Evolutionary conservation across 1,140 invertebrate species (phyloP), one percentile per base, ranked within the genome.

Genomic region (Philopotamus ludificatus): DNA sequence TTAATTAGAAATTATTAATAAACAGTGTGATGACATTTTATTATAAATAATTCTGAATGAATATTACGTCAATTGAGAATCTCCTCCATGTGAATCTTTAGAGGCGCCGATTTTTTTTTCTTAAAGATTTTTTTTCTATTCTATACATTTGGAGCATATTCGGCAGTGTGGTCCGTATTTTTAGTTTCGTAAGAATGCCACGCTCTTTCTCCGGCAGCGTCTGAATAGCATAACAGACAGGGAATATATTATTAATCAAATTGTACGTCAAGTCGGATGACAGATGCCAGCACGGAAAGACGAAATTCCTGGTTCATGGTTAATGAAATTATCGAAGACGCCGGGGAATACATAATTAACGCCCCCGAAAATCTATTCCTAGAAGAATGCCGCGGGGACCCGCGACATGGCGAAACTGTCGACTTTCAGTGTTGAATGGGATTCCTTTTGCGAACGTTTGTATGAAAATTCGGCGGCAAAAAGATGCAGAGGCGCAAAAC

Each of bases 241-340:
- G 18, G 50, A 53, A 53, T 53, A 53, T 53, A 53, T 53, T 53
- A 53, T 53, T 53, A 53, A 53, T 53, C 50, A 53, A 53, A 53
- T 53, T 53, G 22, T 53, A 22, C 23, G 50, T 53, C 50, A 53
- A 12, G 22, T 26, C 50, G 18, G 10, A 22, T 53, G 50, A 53
- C 50, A 53, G 50, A 53, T 16, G 23, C 23, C 50, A 53, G 28
- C 50, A 25, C 28, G 9, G 22, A 7, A 8, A 25, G 23, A 12
- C 23, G 8, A 12, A 4, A 16, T 53, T 53, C 7, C 20, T 22
- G 20, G 7, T 10, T 50, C 21, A 21, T 22, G 20, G 18, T 22
- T 53, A 53, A 26, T 53, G 50, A 53, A 53, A 53, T 53, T 53
- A 53, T 53, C 50, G 50, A 53, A 53, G 22, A 4, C 4, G 49